These are phyloP conservation scores for Hartigia nigra DNA, from an alignment of 2,888 invertebrate genomes.

Conservation along the genomic window DNA sequence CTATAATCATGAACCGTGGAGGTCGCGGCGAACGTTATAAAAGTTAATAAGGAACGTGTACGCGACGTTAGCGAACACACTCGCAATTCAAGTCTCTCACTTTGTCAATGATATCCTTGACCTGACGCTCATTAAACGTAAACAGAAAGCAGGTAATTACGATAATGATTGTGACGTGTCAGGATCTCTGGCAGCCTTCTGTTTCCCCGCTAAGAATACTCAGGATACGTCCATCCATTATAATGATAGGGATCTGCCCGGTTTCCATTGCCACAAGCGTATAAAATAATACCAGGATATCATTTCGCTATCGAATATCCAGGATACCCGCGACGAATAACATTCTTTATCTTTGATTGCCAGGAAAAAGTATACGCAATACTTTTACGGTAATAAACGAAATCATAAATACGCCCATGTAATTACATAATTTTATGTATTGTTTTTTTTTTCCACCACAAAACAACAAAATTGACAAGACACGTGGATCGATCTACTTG, in stretches of 20 bases:
- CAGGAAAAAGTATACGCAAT: not conserved
- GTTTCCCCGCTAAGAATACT: conserved; percentile 8
- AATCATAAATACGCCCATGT: not conserved
- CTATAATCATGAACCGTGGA: not conserved
- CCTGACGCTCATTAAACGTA: conserved; percentile 22
- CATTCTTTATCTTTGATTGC: too few relatives aligned
- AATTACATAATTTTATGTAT: not conserved
- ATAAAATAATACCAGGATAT: not conserved
- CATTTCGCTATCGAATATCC: not conserved
- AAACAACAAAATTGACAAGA: not conserved
- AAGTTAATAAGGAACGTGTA: not conserved
- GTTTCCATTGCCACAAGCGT: not conserved
- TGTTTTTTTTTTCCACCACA: not conserved
- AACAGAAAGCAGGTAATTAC: conserved; percentile 19
- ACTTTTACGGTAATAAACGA: not conserved
- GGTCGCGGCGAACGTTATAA: not conserved
- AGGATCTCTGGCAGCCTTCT: not conserved
- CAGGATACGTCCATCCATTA: conserved; percentile 34
- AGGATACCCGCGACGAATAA: too few relatives aligned
- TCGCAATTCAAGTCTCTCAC: not conserved
- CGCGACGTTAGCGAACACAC: not conserved
- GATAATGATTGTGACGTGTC: conserved; percentile 18
- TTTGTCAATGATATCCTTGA: conserved; percentile 25
- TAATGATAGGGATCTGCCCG: conserved; percentile 29
- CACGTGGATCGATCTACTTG: not conserved